Base-by-base conservation (phyloP, 92 coral and sea anemone genomes). In the Parazoanthus atlanticus region DNA sequence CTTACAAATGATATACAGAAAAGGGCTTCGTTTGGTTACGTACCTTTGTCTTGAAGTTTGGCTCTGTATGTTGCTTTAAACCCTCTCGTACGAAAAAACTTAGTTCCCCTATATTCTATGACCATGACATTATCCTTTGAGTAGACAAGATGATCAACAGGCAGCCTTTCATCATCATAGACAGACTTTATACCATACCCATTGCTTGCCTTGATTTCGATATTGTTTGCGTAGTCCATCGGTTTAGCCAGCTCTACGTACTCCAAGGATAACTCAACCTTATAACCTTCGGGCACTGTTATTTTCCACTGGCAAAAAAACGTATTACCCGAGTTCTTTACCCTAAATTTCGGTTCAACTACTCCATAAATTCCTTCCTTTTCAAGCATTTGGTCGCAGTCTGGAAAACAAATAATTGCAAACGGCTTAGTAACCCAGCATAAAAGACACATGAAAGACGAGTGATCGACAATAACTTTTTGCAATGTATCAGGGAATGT, bases 221-320 rank as follows among this genome's bases (percentile, higher is more conserved):
- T 34, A 3, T 36, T 6, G 46, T 40, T 75, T 75, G 15, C 12
- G 49, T 33, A 5, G 49, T 75, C 40, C 40, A 33, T 75, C 3
- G 13, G 15, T n/a, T 25, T 32, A 40, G 26, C 79, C 41, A 40
- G 79, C 4, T 75, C 79, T 25, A 75, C 26, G 33, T 34, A 75
- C 79, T 75, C 46, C 54, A 75, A 19, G n/a, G 79, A 33, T 25
- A 75, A 29, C 26, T 75, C 49, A 11, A 75, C 79, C 29, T 40
- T 36, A 40, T 75, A 75, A 1, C 79, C 79, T 75, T 75, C 79
- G 2, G 79, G 79, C 8, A 75, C 79, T 34, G 46, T 32, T 75
- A 75, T 75, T 26, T 33, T 15, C 79, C 79, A 75, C 23, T 25
- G 26, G 12, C 79, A 75, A 1, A 8, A 29, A 19, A 33, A 33